Evolutionary conservation across 2,797 vertebrate species (phyloP).

Genomic region (Argyrosomus regius): DNA sequence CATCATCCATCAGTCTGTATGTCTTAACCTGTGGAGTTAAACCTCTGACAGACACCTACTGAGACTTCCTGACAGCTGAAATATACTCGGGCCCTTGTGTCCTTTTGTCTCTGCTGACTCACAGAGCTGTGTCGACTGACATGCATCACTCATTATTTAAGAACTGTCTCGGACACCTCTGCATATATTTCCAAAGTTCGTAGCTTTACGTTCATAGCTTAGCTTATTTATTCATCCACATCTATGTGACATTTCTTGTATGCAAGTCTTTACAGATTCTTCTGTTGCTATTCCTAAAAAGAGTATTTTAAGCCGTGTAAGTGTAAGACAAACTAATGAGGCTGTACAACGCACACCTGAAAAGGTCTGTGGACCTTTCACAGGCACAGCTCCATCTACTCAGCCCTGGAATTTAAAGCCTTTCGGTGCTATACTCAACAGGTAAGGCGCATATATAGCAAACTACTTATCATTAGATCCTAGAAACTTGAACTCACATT

Average conservation of each 20-base stretch:
- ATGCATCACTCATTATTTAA: conserved; percentile 4
- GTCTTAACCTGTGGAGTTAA: conserved; percentile 59
- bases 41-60: conserved; percentile 64
- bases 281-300: background rate
- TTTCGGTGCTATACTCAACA: background rate
- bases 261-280: background rate
- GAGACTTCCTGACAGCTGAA: conserved; percentile 62
- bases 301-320: background rate
- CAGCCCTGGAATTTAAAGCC: conserved; percentile 10
- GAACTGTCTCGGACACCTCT: background rate
- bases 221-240: background rate
- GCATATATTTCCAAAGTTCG: background rate
- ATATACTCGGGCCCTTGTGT: conserved; percentile 37
- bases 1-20: conserved; percentile 68
- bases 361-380: background rate
- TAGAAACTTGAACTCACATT: conserved; percentile 49
- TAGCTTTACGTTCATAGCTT: background rate
- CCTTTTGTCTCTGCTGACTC: conserved; percentile 53
- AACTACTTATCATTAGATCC: conserved; percentile 28
- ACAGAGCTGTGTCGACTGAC: conserved; percentile 27
- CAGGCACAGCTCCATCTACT: background rate
- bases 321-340: background rate
- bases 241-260: background rate
- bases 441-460: conserved; percentile 8
- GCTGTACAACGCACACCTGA: background rate